phyloP scores from a whole-genome alignment of 2,797 vertebrate genomes.

The Australoheros facetus region DNA sequence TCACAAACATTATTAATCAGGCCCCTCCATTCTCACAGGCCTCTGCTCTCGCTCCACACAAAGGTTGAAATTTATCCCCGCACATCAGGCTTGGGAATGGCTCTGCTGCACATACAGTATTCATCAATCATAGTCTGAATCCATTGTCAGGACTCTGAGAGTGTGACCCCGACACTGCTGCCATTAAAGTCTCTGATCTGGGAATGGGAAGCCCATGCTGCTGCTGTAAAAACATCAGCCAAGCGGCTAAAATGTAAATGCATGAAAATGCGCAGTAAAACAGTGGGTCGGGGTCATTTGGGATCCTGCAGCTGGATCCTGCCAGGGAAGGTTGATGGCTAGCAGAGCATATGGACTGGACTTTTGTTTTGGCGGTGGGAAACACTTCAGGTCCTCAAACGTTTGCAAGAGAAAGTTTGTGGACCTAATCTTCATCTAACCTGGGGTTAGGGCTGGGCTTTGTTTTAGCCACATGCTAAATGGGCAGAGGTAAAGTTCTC shows the following conservation, averaged over 20 bases:
- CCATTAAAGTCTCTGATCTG: constrained; percentile 11
- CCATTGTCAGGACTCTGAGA: constrained; percentile 42
- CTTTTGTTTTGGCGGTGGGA: background rate
- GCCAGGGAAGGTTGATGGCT: background rate
- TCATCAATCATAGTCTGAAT: constrained; percentile 61
- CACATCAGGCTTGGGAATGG: constrained; percentile 55
- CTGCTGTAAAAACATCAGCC: constrained; percentile 30
- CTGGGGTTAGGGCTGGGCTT: background rate
- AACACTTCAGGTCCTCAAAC: background rate
- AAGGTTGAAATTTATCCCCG: constrained; percentile 51
- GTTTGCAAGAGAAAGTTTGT: background rate
- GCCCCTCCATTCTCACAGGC: constrained; percentile 43
- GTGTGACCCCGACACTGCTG: background rate
- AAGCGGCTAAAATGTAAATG: constrained; percentile 3
- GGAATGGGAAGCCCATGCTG: constrained; percentile 6
- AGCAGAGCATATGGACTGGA: background rate
- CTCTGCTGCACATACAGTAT: constrained; percentile 49
- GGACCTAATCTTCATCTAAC: background rate
- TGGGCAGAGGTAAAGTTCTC: background rate
- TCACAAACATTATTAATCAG: constrained; percentile 67
- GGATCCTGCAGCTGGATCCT: constrained; percentile 23
- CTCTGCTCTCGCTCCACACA: constrained; percentile 41
- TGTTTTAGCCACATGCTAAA: background rate
- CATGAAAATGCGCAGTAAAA: background rate
- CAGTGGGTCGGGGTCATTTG: background rate